Conservation (phyloP, 2,888 invertebrate species). For the Athrips mouffetella region DNA sequence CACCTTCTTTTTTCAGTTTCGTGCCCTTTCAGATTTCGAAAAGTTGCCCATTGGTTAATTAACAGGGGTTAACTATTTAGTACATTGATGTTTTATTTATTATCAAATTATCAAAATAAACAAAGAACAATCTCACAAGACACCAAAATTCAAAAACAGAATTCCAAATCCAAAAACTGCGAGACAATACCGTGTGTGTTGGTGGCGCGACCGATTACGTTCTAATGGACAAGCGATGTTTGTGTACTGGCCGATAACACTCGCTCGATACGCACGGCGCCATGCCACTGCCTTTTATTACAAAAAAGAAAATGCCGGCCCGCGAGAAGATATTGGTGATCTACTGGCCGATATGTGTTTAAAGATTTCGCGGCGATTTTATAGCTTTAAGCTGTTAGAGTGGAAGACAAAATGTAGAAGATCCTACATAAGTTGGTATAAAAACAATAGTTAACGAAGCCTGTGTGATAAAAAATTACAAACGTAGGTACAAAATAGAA, state of each 20-base stretch:
- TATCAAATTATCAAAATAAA: background rate
- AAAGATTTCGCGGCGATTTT: no score
- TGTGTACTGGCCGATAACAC: constrained; percentile 70
- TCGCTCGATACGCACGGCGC: constrained; percentile 73
- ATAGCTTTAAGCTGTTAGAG: no score
- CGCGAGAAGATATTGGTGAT: constrained; percentile 41
- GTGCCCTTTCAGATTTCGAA: no score
- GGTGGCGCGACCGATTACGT: constrained; percentile 76
- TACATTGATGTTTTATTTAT: background rate
- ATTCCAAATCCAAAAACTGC: constrained; percentile 54
- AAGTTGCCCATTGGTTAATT: no score
- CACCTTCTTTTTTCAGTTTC: no score
- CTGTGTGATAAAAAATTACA: no score
- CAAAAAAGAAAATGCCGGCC: constrained; percentile 23
- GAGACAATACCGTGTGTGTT: constrained; percentile 68
- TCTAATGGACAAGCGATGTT: constrained; percentile 78
- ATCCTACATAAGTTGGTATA: no score
- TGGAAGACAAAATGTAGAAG: no score
- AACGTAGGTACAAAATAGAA: no score
- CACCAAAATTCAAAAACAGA: constrained; percentile 37
- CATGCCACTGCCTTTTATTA: constrained; percentile 69
- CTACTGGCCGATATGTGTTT: constrained; percentile 45
- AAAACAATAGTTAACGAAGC: no score
- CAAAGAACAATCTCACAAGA: no score
- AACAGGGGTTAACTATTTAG: no score